Evolutionary conservation across 2,888 invertebrate genomes (phyloP), one percentile per base, ranked within the genome.

Genomic region (Gymnocheta viridis): DNA sequence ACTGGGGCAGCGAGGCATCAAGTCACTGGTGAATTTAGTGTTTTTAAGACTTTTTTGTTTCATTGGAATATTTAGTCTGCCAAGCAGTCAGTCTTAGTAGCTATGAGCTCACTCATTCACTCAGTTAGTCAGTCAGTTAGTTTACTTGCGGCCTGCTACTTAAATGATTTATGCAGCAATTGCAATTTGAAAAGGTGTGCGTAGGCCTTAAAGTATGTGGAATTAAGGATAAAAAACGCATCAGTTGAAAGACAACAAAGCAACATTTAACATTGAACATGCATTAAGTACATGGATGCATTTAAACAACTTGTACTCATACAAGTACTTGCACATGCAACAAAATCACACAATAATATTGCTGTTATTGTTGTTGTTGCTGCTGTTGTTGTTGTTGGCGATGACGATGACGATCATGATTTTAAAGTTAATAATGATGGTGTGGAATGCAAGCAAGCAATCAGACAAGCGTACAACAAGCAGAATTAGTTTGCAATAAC

Each of bases 1-100:
- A 90, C 90, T 90, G 89, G 90, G 90, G 89, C 90, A 90, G 88
- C 90, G 89, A 89, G 90, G 87, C 90, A 90, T 88, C 88, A 89
- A 90, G 89, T 88, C 89, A 87, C 70, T 84, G 77, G 84, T 66
- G 70, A 49, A 19, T 66, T 27, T 24, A n/a, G 41, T 60, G 58
- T 49, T 38, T 6, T 56, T 54, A 9, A 10, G 19, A 49, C 17
- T 62, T 76, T 41, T 64, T 44, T 3, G 10, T 56, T 66, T 56
- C 38, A 60, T 35, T 79, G 51, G n/a, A 51, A 47, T 27, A 35
- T 44, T 67, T 70, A 44, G 60, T 72, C 66, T 67, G 22, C 80
- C 38, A 35, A 74, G 41, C 32, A 69, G 54, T 17, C 64, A 51
- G 12, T 38, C 54, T 62, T 44, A 67, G 54, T 29, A 73, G 60